Base-by-base conservation (phyloP, 2,113 vertebrate species). In the Ursus arctos region DNA sequence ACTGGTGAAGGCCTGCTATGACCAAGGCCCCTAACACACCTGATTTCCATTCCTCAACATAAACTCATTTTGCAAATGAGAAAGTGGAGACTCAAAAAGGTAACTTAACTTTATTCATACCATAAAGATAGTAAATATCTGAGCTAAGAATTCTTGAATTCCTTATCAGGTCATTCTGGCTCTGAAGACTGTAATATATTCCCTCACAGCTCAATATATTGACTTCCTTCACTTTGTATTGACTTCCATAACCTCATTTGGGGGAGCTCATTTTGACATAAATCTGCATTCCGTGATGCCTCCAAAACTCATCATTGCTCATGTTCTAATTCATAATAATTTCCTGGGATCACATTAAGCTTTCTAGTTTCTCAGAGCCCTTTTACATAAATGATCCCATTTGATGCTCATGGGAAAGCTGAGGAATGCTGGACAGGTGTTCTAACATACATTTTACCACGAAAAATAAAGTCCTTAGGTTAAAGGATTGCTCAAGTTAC, bases 271-370 rank as follows among this genome's bases (percentile, higher is more conserved):
- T 36, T 88, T 95, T 92, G 55, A 76, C 31, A 88, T 11, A 94
- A 59, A 85, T 85, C 22, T 93, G 31, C 51, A 85, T 94, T 91
- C 53, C 19, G 36, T 26, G 5, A 80, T 95, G 18, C 26, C 18
- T 63, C 33, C 47, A 18, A 96, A 90, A 77, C 13, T 47, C 43
- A 77, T 36, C 26, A 53, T 67, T 93, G 36, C 47, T 94, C 18
- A 57, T 67, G 53, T 89, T 81, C 57, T 90, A 63, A 72, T 90
- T 87, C 43, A 67, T 65, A 59, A 82, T 88, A 79, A 82, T 95
- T 49, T 79, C 18, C 6, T 87, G 7, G 43, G 51, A 84, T 93
- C 55, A 61, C 36, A 51, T 88, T 81, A 81, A 49, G n/a, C 15
- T 69, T 93, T 76, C 53, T 24, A 83, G 57, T 57, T 94, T 97